Evolutionary conservation across 2,113 vertebrate genomes (phyloP), one percentile per base, ranked within the genome.

Genomic region (Pluvianellus socialis): DNA sequence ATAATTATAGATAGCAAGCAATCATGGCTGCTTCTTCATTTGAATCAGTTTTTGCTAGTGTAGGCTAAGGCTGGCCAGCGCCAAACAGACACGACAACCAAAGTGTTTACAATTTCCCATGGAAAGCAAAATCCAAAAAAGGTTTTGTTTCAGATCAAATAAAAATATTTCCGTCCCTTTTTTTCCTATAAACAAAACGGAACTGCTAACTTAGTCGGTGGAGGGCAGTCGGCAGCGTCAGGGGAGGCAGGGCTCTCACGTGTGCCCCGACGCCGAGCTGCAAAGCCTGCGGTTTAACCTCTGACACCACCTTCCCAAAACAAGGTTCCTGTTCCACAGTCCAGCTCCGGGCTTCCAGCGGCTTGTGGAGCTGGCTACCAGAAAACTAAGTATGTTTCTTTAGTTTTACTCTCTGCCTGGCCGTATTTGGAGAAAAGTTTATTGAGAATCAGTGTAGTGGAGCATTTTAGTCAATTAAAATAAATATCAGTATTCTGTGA

Each of bases 181-280:
- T 50, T 45, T 40, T 42, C 9, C 17, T 45, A 1, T 30, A 19
- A 47, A 14, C 35, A 33, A 53, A 30, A 45, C 4, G 6, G 9
- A 65, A 4, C 20, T 27, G 18, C 13, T 44, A 10, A 20, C 3
- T 10, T 42, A 8, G 38, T 15, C 8, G 15, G 26, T 3, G 0
- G 0, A 2, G 3, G 10, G 14, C 1, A 0, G 49, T 52, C 0
- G 0, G 13, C 10, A 35, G n/a, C 2, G 1, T 35, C 32, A 17
- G 18, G 12, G 68, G 13, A 55, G 35, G 30, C 40, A 32, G 24
- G 21, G 15, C 15, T 45, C 32, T 59, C 23, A 27, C 49, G 14
- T 55, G 24, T 50, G 55, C 47, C 38, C 1, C 0, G 10, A 9
- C 8, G 44, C 30, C 33, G 24, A 17, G 10, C 17, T 79, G 47